A percentile compares a stretch with the other conserved stretches of the same genome.
These are phyloP conservation scores for Spilosoma lubricipeda DNA, from an alignment of 2,888 invertebrate species.

Conservation along the genomic window DNA sequence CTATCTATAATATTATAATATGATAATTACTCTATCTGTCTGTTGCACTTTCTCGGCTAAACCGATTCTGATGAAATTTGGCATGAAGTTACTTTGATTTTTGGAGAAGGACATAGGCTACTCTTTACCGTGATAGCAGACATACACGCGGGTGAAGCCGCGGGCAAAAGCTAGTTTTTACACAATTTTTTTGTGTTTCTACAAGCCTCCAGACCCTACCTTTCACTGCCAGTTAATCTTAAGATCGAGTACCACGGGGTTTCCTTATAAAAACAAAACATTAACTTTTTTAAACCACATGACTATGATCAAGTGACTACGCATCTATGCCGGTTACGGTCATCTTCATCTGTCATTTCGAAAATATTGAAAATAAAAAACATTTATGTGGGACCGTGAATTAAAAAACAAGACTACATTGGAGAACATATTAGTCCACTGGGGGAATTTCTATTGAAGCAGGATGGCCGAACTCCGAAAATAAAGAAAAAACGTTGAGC, in stretches of 20 bases:
- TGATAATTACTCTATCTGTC: no score
- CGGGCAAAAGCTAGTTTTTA: no score
- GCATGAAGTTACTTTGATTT: no score
- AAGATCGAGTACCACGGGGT: conserved; percentile 30
- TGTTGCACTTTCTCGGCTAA: no score
- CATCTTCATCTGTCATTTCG: conserved; percentile 82
- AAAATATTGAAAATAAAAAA: conserved; percentile 75
- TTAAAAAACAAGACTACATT: conserved; percentile 26
- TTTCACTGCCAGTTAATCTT: conserved; percentile 43
- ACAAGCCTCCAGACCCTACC: conserved; percentile 20
- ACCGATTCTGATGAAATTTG: no score
- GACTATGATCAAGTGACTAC: conserved; percentile 48
- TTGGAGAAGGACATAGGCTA: no score
- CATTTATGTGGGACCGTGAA: conserved; percentile 42
- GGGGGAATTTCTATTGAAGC: not conserved
- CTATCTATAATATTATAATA: no score
- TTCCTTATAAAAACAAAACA: conserved; percentile 38
- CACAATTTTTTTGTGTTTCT: no score
- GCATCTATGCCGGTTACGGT: conserved; percentile 64
- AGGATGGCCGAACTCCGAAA: conserved; percentile 30
- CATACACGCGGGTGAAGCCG: no score
- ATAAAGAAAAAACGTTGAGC: conserved; percentile 66
- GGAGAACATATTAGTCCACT: conserved; percentile 16
- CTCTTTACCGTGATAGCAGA: no score
- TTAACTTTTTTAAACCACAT: conserved; percentile 31